Base-by-base conservation (phyloP, 2,113 vertebrate genomes). In the Chloropsis cyanopogon region DNA sequence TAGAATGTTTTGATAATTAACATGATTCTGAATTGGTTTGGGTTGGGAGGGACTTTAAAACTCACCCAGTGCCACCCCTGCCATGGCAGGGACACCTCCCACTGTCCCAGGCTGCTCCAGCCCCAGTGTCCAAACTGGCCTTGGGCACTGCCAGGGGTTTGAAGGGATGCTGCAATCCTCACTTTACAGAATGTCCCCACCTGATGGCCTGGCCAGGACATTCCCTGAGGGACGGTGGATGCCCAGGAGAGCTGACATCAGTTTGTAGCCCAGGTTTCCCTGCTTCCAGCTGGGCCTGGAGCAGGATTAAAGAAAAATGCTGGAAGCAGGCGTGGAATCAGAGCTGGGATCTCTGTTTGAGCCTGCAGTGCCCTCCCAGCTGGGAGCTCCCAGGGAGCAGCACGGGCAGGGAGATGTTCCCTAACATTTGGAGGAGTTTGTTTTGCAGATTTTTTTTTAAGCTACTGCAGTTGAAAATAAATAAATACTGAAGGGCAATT, bases 401-500 rank as follows among this genome's bases (percentile, higher is more conserved):
- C 19, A 21, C 3, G 35, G 92, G 42, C 28, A 44, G 33, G 64
- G n/a, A 50, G 73, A 22, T 37, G 9, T 57, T 70, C 79, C 82
- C 85, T 37, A 81, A 77, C 83, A 33, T 82, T 81, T 60, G 65
- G 41, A 47, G 14, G 18, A 91, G 66, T 76, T 90, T 60, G 46
- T 70, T 89, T 92, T 63, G 25, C 60, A 53, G 60, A 6, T 12
- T 47, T 71, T 26, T 85, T 96, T 91, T 89, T 59, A 77, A 92
- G 65, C 82, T 71, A 26, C 54, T 86, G 75, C 54, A 39, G 86
- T 52, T 86, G 66, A 94, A 88, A 97, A 93, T 96, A 97, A 97
- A 97, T 78, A 88, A 95, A 94, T 66, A 92, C 79, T 70, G 91
- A 97, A 93, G 94, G 79, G 50, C 96, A 97, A 96, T 95, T 95